A percentile compares a stretch with the other conserved stretches of the same genome.
These are phyloP conservation scores for Urocyon cinereoargenteus DNA, from an alignment of 2,797 vertebrate genomes.

Conservation along the genomic window DNA sequence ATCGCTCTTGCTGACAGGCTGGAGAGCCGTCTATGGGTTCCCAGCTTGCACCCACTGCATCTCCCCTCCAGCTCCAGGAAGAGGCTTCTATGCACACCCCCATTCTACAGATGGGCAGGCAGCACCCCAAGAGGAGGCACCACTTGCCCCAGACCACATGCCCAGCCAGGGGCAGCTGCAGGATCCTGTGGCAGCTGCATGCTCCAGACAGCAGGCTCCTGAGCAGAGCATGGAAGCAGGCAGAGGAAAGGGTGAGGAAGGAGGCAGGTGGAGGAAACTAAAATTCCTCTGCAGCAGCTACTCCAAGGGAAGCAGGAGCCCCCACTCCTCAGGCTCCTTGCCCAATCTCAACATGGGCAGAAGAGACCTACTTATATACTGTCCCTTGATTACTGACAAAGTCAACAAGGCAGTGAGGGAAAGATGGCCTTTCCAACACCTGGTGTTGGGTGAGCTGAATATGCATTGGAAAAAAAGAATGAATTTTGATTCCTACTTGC, in stretches of 20 bases:
- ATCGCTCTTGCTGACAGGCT: background rate
- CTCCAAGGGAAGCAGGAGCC: background rate
- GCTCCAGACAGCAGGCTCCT: background rate
- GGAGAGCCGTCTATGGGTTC: rapidly evolving
- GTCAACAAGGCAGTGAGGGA: background rate
- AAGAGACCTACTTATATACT: background rate
- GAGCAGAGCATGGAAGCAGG: no score
- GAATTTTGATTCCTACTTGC: background rate
- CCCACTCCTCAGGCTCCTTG: background rate
- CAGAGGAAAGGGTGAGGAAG: background rate
- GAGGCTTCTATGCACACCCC: background rate
- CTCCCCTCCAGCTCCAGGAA: background rate
- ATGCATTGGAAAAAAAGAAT: background rate
- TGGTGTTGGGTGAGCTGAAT: background rate
- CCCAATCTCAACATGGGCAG: background rate
- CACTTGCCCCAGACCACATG: background rate
- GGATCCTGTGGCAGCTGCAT: rapidly evolving
- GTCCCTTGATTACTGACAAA: background rate
- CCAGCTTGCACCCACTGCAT: background rate
- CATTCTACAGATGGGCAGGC: background rate
- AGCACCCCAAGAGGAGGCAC: background rate
- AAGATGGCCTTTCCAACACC: background rate
- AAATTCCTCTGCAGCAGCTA: background rate
- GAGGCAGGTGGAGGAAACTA: background rate
- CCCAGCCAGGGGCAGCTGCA: no score